Evolutionary conservation across 92 coral and sea anemone genomes (phyloP).

Genomic region (Umimayanthus chanpuru): DNA sequence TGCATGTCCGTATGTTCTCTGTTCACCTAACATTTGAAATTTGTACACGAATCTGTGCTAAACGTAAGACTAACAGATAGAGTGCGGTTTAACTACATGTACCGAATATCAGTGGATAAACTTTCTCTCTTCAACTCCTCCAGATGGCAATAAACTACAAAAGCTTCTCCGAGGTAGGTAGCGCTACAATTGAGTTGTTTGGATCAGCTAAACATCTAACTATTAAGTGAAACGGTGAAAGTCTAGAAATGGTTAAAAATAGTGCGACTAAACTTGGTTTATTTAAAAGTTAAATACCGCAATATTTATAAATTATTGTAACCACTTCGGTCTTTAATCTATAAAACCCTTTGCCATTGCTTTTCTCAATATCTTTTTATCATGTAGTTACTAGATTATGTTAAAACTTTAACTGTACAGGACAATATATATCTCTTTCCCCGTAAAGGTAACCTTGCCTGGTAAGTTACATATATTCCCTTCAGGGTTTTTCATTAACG

Average conservation of each 20-base stretch:
- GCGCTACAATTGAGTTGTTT: neutral
- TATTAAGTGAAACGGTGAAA: neutral
- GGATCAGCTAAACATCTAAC: neutral
- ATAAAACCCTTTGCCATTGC: neutral
- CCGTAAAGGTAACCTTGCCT: too few relatives aligned
- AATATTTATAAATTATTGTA: too few relatives aligned
- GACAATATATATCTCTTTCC: too few relatives aligned
- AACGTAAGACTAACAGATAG: neutral
- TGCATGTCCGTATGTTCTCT: neutral
- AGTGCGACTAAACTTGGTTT: neutral
- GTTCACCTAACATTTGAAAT: neutral
- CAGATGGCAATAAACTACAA: constrained; percentile 23
- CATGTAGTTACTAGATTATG: too few relatives aligned
- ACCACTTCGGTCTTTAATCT: neutral
- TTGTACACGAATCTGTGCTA: neutral
- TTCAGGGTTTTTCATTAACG: too few relatives aligned
- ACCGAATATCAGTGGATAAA: neutral
- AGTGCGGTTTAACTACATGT: too few relatives aligned
- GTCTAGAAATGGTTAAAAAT: neutral
- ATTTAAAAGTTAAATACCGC: neutral
- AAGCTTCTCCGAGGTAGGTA: constrained; percentile 36
- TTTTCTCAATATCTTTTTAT: neutral
- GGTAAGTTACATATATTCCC: too few relatives aligned
- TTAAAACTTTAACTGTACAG: too few relatives aligned
- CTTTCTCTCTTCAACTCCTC: neutral